A percentile compares a stretch with the other conserved stretches of the same genome.
Conservation (phyloP, 2,113 vertebrate species). For the Macquaria ambigua region DNA sequence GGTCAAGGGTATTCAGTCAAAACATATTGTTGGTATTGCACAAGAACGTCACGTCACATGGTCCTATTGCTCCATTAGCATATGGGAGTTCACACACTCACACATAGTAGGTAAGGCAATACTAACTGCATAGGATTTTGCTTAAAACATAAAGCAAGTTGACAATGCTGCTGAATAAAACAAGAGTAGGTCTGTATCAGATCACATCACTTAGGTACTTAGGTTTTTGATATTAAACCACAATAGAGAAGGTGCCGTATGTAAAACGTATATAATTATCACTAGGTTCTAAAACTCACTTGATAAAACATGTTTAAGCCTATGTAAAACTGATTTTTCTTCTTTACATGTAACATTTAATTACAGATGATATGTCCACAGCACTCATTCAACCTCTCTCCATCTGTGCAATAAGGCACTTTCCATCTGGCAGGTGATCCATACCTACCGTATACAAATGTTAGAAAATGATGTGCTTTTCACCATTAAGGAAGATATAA, state of each 20-base stretch:
- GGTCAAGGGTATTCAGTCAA: conserved; percentile 45
- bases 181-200: not conserved
- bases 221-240: conserved; percentile 15
- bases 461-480: conserved; percentile 57
- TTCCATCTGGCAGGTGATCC: conserved; percentile 36
- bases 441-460: conserved; percentile 24
- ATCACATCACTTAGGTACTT: conserved; percentile 20
- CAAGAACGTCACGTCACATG: conserved; percentile 47
- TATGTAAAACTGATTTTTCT: conserved; percentile 9
- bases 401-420: conserved; percentile 74
- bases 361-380: conserved; percentile 35
- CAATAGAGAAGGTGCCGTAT: not conserved
- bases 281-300: conserved; percentile 9
- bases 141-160: conserved; percentile 33
- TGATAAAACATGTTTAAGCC: conserved; percentile 1
- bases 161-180: conserved; percentile 20
- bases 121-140: conserved; percentile 32
- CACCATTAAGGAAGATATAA: conserved; percentile 30
- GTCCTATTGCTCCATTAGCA: conserved; percentile 21
- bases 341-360: conserved; percentile 20
- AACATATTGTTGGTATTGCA: conserved; percentile 63
- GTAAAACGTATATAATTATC: conserved; percentile 13
- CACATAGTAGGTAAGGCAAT: conserved; percentile 23
- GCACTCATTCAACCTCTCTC: conserved; percentile 31
- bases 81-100: conserved; percentile 32